Evolutionary conservation across 2,888 invertebrate species (phyloP), one percentile per base, ranked within the genome.

Genomic region (Eupithecia subfuscata): DNA sequence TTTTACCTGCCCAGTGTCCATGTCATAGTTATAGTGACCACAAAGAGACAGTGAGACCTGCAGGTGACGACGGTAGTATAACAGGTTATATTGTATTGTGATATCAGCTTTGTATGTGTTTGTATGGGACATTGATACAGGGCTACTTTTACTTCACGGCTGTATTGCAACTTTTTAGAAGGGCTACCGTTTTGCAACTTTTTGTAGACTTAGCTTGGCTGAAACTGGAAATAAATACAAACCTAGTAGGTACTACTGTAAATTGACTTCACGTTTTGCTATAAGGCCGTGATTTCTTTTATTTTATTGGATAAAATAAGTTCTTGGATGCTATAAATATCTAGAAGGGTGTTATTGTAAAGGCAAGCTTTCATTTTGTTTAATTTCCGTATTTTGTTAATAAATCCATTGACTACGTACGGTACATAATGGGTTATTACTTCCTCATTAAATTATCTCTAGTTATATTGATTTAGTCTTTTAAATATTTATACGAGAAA

Each of bases 61-160:
- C 93, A 92, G 92, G 92, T 93, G 92, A 89, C 89, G 92, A 89
- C 88, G 87, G 87, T 85, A 86, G 84, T 84, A 86, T 82, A 91
- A 92, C 93, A 87, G 92, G 92, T 92, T 87, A 83, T 80, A 85
- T 79, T 79, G 86, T 87, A 89, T 89, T 89, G 87, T 91, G 88
- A 88, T 87, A 88, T 84, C 82, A 81, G 85, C 82, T 78, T 79
- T 79, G 74, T 78, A 72, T 72, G 75, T 37, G 48, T 71, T 68
- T 70, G 75, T 77, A 77, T 75, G 76, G 73, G 70, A 74, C 71
- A 81, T 78, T 78, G 76, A 77, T 80, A 78, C 60, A 81, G 60
- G 60, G 84, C 87, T 88, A 88, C 89, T 89, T 89, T 89, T 89
- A 89, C 88, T 85, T 68, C 75, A 75, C 48, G 45, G 64, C 43